Base-by-base conservation (phyloP, 2,888 invertebrate species). In the Aleiodes testaceus region DNA sequence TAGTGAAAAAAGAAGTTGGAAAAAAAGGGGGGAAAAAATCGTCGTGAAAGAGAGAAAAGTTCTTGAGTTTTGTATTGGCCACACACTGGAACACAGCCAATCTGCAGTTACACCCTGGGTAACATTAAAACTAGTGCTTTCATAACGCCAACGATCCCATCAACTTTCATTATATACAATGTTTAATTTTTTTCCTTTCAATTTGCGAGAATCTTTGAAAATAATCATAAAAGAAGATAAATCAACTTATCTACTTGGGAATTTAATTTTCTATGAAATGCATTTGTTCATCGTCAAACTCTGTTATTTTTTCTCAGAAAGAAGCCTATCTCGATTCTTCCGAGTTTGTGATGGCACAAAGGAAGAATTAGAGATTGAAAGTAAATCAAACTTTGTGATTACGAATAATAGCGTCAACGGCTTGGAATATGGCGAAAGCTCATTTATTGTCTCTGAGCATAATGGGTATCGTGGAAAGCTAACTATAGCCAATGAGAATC, bases 311-410 rank as follows among this genome's bases (percentile, higher is more conserved):
- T 36, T 6, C 4, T 9, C 7, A 7, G 9, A 36, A 5, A 9
- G 9, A 36, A 6, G 36, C 36, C 36, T 36, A 36, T 36, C 36
- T 36, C 2, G 9, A 36, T 36, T 36, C 36, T 36, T 9, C 36
- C 2, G 36, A 36, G 36, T 36, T 36, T 9, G 3, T 36, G 36
- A 36, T 36, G 9, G n/a, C n/a, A 36, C 36, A 36, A 36, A 36
- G 11, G 36, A 36, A 36, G 36, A 36, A 36, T n/a, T 3, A 53
- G 73, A 68, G 61, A 75, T 73, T 73, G 73, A 73, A 75, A 73
- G 70, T 73, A 66, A 74, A 75, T 72, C 66, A 73, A 75, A 73
- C 49, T 74, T 73, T 30, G 67, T 53, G 42, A 55, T 53, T 55
- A 45, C 45, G 64, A 63, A 52, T 42, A 64, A 65, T 30, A 45